A percentile compares a stretch with the other conserved stretches of the same genome.
Evolutionary conservation across 2,797 vertebrate species (phyloP).

Genomic region (Lacerta bilineata): DNA sequence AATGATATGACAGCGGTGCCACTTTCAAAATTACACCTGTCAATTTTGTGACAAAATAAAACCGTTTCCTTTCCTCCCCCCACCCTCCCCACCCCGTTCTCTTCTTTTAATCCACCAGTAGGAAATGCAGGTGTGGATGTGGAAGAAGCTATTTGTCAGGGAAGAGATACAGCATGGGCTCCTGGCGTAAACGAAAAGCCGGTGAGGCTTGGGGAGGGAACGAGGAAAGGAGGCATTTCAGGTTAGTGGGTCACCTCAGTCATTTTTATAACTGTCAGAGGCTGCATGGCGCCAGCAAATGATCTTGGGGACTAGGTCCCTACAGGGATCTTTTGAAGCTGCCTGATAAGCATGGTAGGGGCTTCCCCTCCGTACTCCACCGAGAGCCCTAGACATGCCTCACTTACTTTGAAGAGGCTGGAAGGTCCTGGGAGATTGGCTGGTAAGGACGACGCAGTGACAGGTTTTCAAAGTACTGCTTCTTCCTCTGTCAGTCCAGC

Average conservation of each 20-base stretch:
- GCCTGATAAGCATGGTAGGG: not conserved
- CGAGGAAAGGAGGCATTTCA: too few relatives aligned
- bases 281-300: not conserved
- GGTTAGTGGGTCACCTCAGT: not conserved
- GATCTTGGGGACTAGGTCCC: not conserved
- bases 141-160: not conserved
- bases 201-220: not conserved
- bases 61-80: too few relatives aligned
- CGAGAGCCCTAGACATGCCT: not conserved
- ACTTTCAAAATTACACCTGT: conserved; percentile 14
- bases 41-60: conserved; percentile 17
- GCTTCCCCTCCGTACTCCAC: not conserved
- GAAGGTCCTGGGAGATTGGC: not conserved
- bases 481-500: not conserved
- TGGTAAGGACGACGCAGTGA: not conserved
- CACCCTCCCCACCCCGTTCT: too few relatives aligned
- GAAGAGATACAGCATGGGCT: not conserved
- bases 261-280: not conserved
- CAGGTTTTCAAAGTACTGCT: not conserved
- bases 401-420: not conserved
- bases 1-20: conserved; percentile 1
- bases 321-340: not conserved
- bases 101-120: not conserved
- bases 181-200: not conserved
- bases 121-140: not conserved